Evolutionary conservation across 2,888 invertebrate genomes (phyloP).

Genomic region (Pediacus dermestoides): DNA sequence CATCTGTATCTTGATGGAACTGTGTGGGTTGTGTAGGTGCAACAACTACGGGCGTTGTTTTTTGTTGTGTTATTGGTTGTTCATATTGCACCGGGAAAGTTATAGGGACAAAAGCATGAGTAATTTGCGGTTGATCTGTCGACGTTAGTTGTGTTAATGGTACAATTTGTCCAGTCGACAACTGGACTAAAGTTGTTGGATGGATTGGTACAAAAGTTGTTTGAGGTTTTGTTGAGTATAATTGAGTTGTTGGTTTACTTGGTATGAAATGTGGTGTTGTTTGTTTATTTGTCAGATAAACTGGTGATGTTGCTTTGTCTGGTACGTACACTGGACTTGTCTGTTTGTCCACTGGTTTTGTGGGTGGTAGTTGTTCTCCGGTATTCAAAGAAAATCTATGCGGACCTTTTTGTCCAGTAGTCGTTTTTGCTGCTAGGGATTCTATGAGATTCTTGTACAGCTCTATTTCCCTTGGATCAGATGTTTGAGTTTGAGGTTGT

Average conservation of each 20-base stretch:
- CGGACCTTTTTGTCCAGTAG: constrained; percentile 20
- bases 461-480: constrained; percentile 34
- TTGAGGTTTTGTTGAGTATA: constrained; percentile 4
- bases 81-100: constrained; percentile 18
- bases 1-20: not conserved
- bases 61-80: constrained; percentile 6
- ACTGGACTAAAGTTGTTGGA: constrained; percentile 23
- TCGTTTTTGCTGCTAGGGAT: constrained; percentile 33
- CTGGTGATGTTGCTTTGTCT: too few relatives aligned
- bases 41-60: constrained; percentile 9
- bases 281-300: too few relatives aligned
- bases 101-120: constrained; percentile 19
- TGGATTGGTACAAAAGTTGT: constrained; percentile 3
- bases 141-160: constrained; percentile 15
- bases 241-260: too few relatives aligned
- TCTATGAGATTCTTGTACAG: constrained; percentile 39
- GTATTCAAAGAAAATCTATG: constrained; percentile 15
- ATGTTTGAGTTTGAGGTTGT: constrained; percentile 10
- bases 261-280: too few relatives aligned
- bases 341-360: too few relatives aligned
- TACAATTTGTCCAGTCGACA: constrained; percentile 22
- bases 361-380: constrained; percentile 7
- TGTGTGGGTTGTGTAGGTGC: constrained; percentile 13
- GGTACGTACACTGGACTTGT: too few relatives aligned
- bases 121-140: constrained; percentile 8